Percentiles rank a stretch among this genome's conserved stretches.
These are phyloP conservation scores for Ptychadena robeensis DNA, from an alignment of 2,797 vertebrate species.

Conservation along the genomic window DNA sequence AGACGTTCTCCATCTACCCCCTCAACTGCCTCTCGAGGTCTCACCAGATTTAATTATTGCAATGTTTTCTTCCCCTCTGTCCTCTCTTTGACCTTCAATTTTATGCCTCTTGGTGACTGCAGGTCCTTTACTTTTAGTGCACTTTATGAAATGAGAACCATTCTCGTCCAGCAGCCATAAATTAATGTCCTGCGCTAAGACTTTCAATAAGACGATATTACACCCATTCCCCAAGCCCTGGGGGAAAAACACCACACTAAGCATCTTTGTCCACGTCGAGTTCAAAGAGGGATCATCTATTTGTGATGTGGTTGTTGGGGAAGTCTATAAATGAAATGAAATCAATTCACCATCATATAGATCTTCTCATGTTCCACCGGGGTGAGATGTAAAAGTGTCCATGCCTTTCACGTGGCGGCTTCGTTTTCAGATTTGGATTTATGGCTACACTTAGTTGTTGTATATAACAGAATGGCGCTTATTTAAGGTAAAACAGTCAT, in stretches of 20 bases:
- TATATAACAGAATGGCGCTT: no score
- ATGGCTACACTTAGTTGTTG: no score
- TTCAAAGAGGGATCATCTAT: slow-evolving; percentile 60
- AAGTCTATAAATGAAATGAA: slow-evolving; percentile 54
- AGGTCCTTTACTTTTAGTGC: slow-evolving; percentile 57
- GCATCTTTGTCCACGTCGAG: slow-evolving; percentile 52
- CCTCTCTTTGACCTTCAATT: slow-evolving; percentile 60
- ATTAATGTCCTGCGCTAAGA: slow-evolving; percentile 53
- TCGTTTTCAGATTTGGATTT: no score
- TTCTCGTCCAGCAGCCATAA: slow-evolving; percentile 55
- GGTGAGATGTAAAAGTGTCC: slow-evolving; percentile 3
- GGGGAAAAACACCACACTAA: slow-evolving; percentile 46
- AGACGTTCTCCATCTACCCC: slow-evolving; percentile 35
- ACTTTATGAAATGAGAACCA: slow-evolving; percentile 59
- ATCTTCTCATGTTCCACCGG: background rate
- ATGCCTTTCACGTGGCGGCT: background rate
- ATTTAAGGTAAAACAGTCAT: no score
- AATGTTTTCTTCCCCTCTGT: slow-evolving; percentile 47
- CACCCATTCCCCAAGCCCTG: slow-evolving; percentile 47
- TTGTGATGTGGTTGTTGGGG: slow-evolving; percentile 47
- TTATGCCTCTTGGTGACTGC: slow-evolving; percentile 58
- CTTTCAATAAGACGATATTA: slow-evolving; percentile 61
- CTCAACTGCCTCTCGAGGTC: slow-evolving; percentile 33
- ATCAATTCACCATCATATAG: slow-evolving; percentile 11
- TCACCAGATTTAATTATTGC: slow-evolving; percentile 57